Conservation (phyloP, 2,888 invertebrate species). For the Spilarctia lutea region DNA sequence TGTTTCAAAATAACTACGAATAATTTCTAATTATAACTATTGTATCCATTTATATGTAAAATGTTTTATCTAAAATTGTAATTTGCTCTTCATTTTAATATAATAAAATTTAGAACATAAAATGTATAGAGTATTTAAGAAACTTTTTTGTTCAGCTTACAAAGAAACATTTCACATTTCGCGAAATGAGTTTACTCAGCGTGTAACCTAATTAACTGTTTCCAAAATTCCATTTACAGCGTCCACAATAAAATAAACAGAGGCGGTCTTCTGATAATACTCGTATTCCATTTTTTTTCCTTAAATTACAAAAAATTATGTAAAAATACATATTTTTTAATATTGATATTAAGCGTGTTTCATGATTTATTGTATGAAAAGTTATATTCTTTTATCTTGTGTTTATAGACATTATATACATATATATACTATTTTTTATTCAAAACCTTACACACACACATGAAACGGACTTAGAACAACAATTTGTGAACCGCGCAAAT, state of each 20-base stretch:
- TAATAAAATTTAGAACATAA: background rate
- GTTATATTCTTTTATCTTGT: background rate
- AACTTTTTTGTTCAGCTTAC: background rate
- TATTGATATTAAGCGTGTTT: background rate
- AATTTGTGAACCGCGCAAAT: too few species aligned
- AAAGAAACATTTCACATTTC: conserved; percentile 3
- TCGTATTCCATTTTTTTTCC: background rate
- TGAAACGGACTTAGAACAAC: too few species aligned
- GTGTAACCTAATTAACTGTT: conserved; percentile 7
- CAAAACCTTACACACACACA: too few species aligned
- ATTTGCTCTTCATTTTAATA: background rate
- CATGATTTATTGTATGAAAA: background rate
- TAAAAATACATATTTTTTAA: background rate
- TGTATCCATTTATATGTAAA: background rate
- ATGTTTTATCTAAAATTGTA: background rate
- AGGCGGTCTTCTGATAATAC: background rate
- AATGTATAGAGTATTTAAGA: background rate
- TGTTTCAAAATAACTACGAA: too few species aligned
- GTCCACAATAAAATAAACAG: conserved; percentile 7
- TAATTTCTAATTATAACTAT: background rate
- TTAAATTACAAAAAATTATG: background rate
- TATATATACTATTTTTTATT: too few species aligned
- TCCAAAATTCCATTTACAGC: background rate
- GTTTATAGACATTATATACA: background rate
- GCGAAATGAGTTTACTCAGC: conserved; percentile 11